phyloP scores from a whole-genome alignment of 2,113 vertebrate species.

The Mus spicilegus region DNA sequence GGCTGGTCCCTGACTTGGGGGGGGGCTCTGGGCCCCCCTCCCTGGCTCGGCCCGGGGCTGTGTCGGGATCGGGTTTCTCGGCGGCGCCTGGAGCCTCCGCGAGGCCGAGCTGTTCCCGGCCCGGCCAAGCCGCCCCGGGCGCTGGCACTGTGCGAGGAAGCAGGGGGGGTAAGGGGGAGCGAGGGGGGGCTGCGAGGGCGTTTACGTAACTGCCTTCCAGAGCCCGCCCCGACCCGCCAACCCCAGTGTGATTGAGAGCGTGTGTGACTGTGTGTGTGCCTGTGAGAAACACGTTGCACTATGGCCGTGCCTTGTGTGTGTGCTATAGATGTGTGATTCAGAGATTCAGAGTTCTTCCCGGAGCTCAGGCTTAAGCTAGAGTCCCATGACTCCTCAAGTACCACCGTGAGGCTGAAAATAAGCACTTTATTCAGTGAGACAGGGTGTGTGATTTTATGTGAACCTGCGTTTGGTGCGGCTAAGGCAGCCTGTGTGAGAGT shows the following conservation, averaged over 20 bases:
- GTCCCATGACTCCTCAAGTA: background rate
- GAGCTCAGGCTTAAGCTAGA: background rate
- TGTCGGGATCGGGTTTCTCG: constrained; percentile 83
- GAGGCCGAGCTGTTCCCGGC: constrained; percentile 84
- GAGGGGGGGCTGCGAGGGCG: constrained; percentile 62
- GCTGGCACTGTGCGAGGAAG: constrained; percentile 82
- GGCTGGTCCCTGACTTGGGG: constrained; percentile 48
- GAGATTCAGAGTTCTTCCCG: background rate
- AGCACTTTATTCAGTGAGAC: background rate
- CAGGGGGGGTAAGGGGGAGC: constrained; percentile 56
- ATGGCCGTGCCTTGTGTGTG: background rate
- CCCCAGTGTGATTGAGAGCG: constrained; percentile 71
- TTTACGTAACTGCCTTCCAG: constrained; percentile 82
- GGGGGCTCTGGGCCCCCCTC: constrained; percentile 56
- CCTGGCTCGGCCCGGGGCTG: constrained; percentile 73
- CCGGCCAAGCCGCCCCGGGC: constrained; percentile 83
- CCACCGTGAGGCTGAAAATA: background rate
- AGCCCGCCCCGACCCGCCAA: constrained; percentile 76
- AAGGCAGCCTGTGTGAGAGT: background rate
- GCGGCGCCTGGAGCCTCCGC: constrained; percentile 84
- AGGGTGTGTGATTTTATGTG: background rate
- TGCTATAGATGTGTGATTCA: background rate
- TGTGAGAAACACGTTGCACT: constrained; percentile 50
- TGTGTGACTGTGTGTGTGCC: constrained; percentile 63
- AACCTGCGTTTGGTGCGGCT: background rate